Conservation (phyloP, 2,888 invertebrate species). For the Andrena camellia region DNA sequence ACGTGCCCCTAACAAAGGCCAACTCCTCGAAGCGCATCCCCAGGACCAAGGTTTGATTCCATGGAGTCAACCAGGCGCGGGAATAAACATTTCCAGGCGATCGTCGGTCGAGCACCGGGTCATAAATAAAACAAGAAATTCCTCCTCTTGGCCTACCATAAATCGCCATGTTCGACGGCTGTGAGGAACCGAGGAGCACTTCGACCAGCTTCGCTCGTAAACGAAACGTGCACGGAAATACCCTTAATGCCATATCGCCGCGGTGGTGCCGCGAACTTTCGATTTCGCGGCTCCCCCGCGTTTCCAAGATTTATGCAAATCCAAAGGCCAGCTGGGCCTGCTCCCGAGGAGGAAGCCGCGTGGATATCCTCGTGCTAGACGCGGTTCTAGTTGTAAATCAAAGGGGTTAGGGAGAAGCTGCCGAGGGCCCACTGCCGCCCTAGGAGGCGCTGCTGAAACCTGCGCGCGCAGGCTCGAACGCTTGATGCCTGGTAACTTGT, state of each 20-base stretch:
- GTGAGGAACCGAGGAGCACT: slow-evolving; percentile 43
- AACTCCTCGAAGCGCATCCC: slow-evolving; percentile 15
- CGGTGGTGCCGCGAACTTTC: slow-evolving; percentile 77
- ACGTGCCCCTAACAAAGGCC: neutral
- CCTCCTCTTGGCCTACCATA: slow-evolving; percentile 63
- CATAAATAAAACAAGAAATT: slow-evolving; percentile 65
- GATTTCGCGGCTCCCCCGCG: slow-evolving; percentile 79
- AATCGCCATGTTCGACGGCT: slow-evolving; percentile 54
- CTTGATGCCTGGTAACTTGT: neutral
- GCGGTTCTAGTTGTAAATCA: slow-evolving; percentile 82
- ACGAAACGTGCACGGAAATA: slow-evolving; percentile 48
- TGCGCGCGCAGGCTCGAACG: neutral
- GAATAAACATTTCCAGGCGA: slow-evolving; percentile 55
- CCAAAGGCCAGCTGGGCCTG: slow-evolving; percentile 61
- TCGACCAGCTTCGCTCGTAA: slow-evolving; percentile 60
- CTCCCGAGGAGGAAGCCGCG: slow-evolving; percentile 34
- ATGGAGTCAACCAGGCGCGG: slow-evolving; percentile 45
- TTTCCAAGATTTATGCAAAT: slow-evolving; percentile 82
- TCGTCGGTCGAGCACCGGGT: slow-evolving; percentile 40
- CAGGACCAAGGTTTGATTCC: slow-evolving; percentile 33
- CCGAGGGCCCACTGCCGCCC: slow-evolving; percentile 60
- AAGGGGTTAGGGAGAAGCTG: slow-evolving; percentile 71
- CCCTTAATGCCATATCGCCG: slow-evolving; percentile 56
- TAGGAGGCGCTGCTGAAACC: slow-evolving; percentile 42
- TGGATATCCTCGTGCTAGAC: slow-evolving; percentile 60